Evolutionary conservation across 2,113 vertebrate species (phyloP).

Genomic region (Octodon degus): DNA sequence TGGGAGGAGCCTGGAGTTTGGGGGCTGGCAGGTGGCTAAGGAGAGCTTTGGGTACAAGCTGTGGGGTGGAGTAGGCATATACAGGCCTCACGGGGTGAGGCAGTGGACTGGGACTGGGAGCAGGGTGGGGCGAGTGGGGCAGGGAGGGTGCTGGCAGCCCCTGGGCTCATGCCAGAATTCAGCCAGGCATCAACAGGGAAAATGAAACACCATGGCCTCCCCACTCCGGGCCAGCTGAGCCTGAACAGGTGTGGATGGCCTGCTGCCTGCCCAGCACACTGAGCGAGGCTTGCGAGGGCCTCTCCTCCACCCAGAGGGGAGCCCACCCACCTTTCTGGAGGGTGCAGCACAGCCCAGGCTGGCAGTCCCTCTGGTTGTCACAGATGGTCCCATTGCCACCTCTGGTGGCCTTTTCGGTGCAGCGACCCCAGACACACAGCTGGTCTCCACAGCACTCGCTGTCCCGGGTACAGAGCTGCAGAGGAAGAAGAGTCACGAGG

Average conservation of each 20-base stretch:
- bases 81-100: neutral
- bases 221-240: neutral
- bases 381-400: constrained; percentile 95
- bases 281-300: neutral
- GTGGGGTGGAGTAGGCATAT: neutral
- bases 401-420: constrained; percentile 85
- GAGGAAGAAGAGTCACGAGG: neutral
- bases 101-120: neutral
- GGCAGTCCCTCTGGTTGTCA: constrained; percentile 92
- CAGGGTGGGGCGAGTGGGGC: neutral
- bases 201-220: neutral
- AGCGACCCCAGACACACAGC: constrained; percentile 94
- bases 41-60: neutral
- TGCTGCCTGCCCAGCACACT: neutral
- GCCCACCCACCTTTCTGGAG: constrained; percentile 90
- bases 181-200: neutral
- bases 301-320: neutral
- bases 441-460: constrained; percentile 92
- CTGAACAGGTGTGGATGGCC: too few relatives aligned
- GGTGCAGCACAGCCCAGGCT: constrained; percentile 92
- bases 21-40: neutral
- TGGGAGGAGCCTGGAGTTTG: rapidly evolving
- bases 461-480: constrained; percentile 90
- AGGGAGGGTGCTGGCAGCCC: neutral
- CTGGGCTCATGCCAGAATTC: neutral